These are phyloP conservation scores for Darevskia mixta DNA, from an alignment of 2,797 vertebrate species.

Conservation along the genomic window DNA sequence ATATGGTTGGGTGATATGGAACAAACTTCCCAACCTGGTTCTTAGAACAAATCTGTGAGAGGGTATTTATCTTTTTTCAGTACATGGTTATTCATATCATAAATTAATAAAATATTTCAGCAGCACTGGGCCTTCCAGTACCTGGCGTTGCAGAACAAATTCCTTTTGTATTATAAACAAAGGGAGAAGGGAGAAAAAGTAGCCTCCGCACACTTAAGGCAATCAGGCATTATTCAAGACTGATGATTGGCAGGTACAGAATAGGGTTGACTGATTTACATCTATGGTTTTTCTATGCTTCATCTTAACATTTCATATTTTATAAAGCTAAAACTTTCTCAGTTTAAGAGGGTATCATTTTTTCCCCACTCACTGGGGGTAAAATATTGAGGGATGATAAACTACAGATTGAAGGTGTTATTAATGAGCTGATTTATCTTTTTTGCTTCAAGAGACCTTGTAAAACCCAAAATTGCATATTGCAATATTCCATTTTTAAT, in stretches of 20 bases:
- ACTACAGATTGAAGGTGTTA: slow-evolving; percentile 10
- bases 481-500: slow-evolving; percentile 56
- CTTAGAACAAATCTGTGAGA: neutral
- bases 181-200: neutral
- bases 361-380: slow-evolving; percentile 25
- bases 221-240: neutral
- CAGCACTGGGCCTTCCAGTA: neutral
- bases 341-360: neutral
- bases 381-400: slow-evolving; percentile 39
- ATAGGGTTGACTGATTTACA: neutral
- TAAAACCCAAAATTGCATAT: slow-evolving; percentile 52
- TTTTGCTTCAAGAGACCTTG: slow-evolving; percentile 54
- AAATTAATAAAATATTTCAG: neutral
- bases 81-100: neutral
- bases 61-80: neutral
- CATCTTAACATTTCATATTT: rapidly evolving
- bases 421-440: slow-evolving; percentile 55
- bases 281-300: neutral
- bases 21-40: neutral
- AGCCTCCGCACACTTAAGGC: neutral
- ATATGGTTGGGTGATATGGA: neutral
- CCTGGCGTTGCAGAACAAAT: neutral
- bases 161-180: neutral
- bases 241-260: neutral
- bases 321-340: slow-evolving; percentile 20